Evolutionary conservation across 2,888 invertebrate genomes (phyloP).

Genomic region (Polymixis lichenea): DNA sequence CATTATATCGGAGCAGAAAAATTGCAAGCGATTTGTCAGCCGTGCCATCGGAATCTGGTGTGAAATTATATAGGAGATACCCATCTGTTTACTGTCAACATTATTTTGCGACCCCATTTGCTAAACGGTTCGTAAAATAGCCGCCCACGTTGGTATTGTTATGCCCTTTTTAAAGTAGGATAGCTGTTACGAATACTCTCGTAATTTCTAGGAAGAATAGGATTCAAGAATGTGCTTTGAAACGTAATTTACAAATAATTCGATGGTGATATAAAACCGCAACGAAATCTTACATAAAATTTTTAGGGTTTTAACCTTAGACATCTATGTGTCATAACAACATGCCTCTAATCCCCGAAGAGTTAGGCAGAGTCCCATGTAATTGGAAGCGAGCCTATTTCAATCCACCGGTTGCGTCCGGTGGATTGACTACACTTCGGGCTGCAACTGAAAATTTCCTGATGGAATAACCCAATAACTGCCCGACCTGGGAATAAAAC

Average conservation of each 20-base stretch:
- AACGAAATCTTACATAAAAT: background rate
- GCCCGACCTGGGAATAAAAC: background rate
- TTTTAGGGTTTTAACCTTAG: background rate
- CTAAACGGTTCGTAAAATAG: constrained; percentile 53
- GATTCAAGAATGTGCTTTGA: background rate
- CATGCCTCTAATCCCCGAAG: background rate
- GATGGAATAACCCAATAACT: background rate
- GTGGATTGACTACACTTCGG: too few species aligned
- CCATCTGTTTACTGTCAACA: constrained; percentile 61
- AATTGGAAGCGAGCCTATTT: background rate
- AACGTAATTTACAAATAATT: background rate
- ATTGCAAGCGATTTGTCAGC: constrained; percentile 64
- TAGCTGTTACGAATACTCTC: constrained; percentile 1
- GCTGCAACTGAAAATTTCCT: background rate
- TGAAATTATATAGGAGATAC: constrained; percentile 64
- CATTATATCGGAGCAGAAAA: constrained; percentile 51
- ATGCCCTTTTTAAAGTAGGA: constrained; percentile 39
- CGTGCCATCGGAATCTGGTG: constrained; percentile 44
- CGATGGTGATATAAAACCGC: background rate
- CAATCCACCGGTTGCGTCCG: too few species aligned
- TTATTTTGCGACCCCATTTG: constrained; percentile 63
- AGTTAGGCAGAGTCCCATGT: background rate
- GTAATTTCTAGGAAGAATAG: constrained; percentile 4
- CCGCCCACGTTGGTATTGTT: constrained; percentile 46
- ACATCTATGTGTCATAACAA: background rate